Evolutionary conservation across 2,888 invertebrate genomes (phyloP).

Genomic region (Pachydiplax longipennis): DNA sequence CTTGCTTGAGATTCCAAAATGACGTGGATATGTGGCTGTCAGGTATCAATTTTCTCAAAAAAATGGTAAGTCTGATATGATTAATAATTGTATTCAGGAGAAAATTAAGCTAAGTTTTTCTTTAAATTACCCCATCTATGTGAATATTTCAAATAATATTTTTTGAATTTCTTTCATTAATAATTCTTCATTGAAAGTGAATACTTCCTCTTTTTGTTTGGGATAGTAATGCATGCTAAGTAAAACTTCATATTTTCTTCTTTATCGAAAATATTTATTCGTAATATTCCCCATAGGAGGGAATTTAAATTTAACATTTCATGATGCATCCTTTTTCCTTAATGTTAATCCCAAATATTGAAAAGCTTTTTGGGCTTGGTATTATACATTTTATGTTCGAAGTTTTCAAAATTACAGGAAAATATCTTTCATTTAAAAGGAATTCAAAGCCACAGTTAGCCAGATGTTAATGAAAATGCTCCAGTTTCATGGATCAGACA

Average conservation of each 20-base stretch:
- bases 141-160: no score
- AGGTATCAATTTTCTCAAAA: slow-evolving; percentile 80
- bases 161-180: no score
- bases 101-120: slow-evolving; percentile 54
- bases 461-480: slow-evolving; percentile 60
- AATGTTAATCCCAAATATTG: no score
- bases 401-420: background rate
- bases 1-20: slow-evolving; percentile 72
- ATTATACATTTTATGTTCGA: background rate
- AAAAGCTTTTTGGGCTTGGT: background rate
- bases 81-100: slow-evolving; percentile 55
- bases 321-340: no score
- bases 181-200: no score
- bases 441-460: slow-evolving; percentile 57
- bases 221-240: no score
- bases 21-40: slow-evolving; percentile 79
- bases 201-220: no score
- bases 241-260: no score
- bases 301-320: no score
- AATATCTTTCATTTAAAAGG: slow-evolving; percentile 52
- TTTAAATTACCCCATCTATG: no score
- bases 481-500: slow-evolving; percentile 72
- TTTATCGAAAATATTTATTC: no score
- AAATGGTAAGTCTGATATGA: slow-evolving; percentile 62
- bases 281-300: no score